Base-by-base conservation (phyloP, 2,797 vertebrate genomes). In the Mus spretus region DNA sequence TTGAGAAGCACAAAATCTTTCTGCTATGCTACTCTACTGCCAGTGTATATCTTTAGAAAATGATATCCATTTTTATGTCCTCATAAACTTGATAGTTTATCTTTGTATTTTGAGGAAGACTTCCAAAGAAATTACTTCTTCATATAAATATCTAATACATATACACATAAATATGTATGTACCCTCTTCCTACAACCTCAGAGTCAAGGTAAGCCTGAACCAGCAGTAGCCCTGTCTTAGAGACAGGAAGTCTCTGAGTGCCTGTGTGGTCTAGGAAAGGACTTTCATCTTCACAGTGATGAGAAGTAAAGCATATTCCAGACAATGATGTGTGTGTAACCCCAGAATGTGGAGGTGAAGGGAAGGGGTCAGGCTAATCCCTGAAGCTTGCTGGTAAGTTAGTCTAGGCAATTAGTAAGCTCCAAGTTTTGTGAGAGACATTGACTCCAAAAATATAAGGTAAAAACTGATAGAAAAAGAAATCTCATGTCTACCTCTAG, bases 31-130 rank as follows among this genome's bases (percentile, higher is more conserved):
- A 53, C 24, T 89, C 40, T 75, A 47, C 2, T 81, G 53, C 9
- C 11, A 44, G 44, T 79, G 37, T 82, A 70, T n/a, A 59, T 85
- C 24, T 7, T 55, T 91, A 61, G 44, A 61, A 61, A 77, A 77
- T 61, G 11, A 94, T 92, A 17, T 70, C 28, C 13, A 37, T 31
- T 86, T 86, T 93, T 50, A 72, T 74, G 26, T 72, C 20, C 5
- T 74, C 6, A 61, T 89, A 74, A 50, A 65, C 37, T 88, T 95
- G 34, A 19, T 84, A 67, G 70, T 55, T 86, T 89, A 47, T 85
- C 22, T 83, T 92, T 81, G 70, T 47, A 12, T 74, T 96, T 85
- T 59, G 28, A 37, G 50, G 63, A 65, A 91, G 82, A 75, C 28
- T 84, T 44, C 10, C 44, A 40, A 59, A 59, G 44, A 50, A 40